phyloP scores from a whole-genome alignment of 2,113 vertebrate species.

The Scolopax mira region DNA sequence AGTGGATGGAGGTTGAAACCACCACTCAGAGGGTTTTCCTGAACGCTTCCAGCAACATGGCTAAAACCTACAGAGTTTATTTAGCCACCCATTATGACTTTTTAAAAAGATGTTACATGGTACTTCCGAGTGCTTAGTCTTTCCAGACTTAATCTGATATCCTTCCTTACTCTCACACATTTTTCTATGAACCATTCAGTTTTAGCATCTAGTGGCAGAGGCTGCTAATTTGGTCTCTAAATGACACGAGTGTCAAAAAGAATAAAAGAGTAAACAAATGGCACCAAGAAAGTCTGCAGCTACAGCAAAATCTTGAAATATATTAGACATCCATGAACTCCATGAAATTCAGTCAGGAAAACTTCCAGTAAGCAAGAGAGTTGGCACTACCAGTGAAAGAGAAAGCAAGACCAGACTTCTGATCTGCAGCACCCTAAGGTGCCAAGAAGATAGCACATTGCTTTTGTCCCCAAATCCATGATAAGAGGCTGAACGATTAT shows the following conservation, averaged over 20 bases:
- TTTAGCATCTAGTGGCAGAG: background rate
- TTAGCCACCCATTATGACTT: background rate
- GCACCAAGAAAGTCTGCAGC: background rate
- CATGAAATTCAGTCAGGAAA: background rate
- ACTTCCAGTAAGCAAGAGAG: background rate
- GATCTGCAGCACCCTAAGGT: background rate
- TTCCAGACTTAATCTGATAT: background rate
- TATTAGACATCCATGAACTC: background rate
- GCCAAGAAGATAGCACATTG: background rate
- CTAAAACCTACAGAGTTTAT: background rate
- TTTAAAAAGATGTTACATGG: background rate
- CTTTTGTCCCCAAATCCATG: background rate
- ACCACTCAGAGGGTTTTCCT: background rate
- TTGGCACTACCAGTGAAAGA: background rate
- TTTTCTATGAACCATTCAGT: background rate
- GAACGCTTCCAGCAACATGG: background rate
- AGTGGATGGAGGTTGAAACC: background rate
- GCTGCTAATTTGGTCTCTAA: background rate
- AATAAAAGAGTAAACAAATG: background rate
- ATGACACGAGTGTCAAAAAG: background rate
- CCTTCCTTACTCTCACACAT: background rate
- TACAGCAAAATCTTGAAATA: slow-evolving; percentile 1
- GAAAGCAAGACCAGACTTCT: background rate
- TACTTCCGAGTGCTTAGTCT: background rate
- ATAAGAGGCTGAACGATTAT: background rate